Percentiles rank a stretch among this genome's conserved stretches.
phyloP scores from a whole-genome alignment of 2,888 invertebrate species.

The Melanotus villosus region DNA sequence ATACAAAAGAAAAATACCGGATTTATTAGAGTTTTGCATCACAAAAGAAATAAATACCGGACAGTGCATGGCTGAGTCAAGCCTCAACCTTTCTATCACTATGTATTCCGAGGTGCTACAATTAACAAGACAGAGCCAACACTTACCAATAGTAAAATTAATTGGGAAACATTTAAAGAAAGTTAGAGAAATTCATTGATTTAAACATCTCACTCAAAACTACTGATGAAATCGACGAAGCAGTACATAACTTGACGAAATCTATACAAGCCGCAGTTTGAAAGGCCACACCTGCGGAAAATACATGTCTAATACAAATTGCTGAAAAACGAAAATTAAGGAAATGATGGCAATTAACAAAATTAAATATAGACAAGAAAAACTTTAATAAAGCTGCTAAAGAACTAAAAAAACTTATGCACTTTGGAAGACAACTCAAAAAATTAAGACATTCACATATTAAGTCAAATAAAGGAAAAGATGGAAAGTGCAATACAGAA shows the following conservation, averaged over 20 bases:
- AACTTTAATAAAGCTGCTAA: no score
- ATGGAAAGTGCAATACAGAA: no score
- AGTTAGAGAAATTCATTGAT: not conserved
- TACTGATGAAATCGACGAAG: not conserved
- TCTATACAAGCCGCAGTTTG: not conserved
- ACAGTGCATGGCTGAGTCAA: not conserved
- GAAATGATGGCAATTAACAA: no score
- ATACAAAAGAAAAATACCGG: conserved; percentile 10
- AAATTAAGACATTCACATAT: no score
- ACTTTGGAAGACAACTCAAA: no score
- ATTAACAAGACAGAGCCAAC: no score
- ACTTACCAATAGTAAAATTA: not conserved
- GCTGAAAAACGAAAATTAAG: no score
- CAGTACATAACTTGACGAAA: conserved; percentile 2
- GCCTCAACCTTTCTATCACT: not conserved
- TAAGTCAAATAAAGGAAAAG: no score
- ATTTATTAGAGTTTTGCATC: conserved; percentile 6
- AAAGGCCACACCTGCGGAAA: not conserved
- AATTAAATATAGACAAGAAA: no score
- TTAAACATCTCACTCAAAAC: not conserved
- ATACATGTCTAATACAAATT: no score
- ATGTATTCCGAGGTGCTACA: no score
- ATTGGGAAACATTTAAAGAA: not conserved
- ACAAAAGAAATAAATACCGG: conserved; percentile 13
- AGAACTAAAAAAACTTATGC: no score